Evolutionary conservation across 2,888 invertebrate species (phyloP).

Genomic region (Exephanes ischioxanthus): DNA sequence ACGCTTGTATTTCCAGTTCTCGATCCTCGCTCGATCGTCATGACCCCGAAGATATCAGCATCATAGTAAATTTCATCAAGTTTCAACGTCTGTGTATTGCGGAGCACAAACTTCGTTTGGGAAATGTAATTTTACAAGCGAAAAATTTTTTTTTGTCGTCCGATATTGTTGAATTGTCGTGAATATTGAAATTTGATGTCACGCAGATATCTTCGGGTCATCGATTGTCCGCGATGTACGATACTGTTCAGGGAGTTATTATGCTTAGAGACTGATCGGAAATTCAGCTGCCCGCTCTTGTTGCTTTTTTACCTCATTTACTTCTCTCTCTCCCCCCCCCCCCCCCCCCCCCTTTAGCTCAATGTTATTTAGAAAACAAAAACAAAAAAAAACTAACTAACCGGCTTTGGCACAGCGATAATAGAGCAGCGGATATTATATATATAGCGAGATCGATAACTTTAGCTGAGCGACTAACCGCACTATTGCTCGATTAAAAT

Average conservation of each 20-base stretch:
- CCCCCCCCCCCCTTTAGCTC: constrained; percentile 15
- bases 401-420: constrained; percentile 21
- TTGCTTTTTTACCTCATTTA: constrained; percentile 35
- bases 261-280: constrained; percentile 31
- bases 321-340: background rate
- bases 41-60: too few species aligned
- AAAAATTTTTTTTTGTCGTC: too few species aligned
- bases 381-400: constrained; percentile 38
- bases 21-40: constrained; percentile 17
- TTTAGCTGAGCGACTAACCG: constrained; percentile 5
- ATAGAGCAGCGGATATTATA: constrained; percentile 18
- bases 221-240: constrained; percentile 16
- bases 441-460: constrained; percentile 17
- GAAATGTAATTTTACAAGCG: too few species aligned
- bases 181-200: too few species aligned
- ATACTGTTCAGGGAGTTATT: constrained; percentile 17
- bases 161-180: too few species aligned
- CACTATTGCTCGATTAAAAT: constrained; percentile 28
- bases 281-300: constrained; percentile 24
- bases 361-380: constrained; percentile 10
- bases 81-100: too few species aligned
- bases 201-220: too few species aligned
- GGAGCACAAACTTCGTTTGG: too few species aligned
- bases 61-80: too few species aligned
- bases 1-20: constrained; percentile 61